Conservation (phyloP, 1,140 invertebrate genomes). For the Acyrthosiphon pisum region DNA sequence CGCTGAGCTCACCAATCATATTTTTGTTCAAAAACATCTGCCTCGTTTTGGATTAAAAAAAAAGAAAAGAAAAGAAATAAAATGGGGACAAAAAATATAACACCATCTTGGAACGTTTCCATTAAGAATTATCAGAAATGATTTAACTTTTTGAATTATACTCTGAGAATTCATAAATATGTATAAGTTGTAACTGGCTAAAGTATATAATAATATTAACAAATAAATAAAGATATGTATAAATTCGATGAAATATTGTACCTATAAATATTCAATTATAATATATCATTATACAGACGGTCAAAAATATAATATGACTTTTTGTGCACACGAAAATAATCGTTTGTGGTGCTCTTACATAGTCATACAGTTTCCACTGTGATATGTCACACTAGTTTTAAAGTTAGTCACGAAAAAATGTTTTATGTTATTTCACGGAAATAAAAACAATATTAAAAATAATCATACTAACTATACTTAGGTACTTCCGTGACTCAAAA, state of each 20-base stretch:
- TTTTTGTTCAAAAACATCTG: slow-evolving; percentile 53
- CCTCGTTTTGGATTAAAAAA: slow-evolving; percentile 32
- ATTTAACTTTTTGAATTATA: slow-evolving; percentile 47
- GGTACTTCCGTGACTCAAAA: neutral
- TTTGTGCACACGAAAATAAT: neutral
- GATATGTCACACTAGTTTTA: neutral
- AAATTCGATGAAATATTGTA: neutral
- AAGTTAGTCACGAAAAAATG: neutral
- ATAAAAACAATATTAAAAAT: neutral
- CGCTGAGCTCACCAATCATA: slow-evolving; percentile 42
- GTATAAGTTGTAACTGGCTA: slow-evolving; percentile 31
- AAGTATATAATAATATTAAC: slow-evolving; percentile 21
- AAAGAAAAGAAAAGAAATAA: slow-evolving; percentile 38
- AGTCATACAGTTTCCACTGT: neutral
- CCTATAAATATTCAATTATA: neutral
- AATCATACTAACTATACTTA: neutral
- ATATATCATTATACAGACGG: neutral
- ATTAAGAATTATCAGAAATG: slow-evolving; percentile 53
- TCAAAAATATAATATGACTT: neutral
- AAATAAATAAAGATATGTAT: slow-evolving; percentile 16
- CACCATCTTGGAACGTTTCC: slow-evolving; percentile 51
- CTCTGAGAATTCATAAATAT: slow-evolving; percentile 47
- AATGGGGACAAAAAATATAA: slow-evolving; percentile 32
- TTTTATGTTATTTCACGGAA: neutral
- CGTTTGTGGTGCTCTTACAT: neutral